Percentiles rank a stretch among this genome's conserved stretches.
Conservation (phyloP, 2,888 invertebrate genomes). For the Heliconius ethilla region DNA sequence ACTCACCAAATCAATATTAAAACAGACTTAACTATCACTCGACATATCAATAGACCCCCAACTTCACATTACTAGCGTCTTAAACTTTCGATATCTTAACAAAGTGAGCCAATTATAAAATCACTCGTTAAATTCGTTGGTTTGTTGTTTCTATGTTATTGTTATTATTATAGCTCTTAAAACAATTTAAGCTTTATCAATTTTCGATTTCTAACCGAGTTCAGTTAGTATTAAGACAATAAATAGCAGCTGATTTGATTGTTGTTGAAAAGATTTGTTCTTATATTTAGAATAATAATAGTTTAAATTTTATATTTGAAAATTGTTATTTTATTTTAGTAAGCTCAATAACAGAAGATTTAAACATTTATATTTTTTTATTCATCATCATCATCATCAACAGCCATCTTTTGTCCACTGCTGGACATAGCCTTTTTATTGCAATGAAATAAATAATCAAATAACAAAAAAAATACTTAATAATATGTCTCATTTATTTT, state of each 20-base stretch:
- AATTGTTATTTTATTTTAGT: too few species aligned
- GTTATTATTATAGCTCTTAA: constrained; percentile 19
- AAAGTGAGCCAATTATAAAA: constrained; percentile 26
- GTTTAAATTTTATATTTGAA: background rate
- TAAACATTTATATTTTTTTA: too few species aligned
- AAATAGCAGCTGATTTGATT: constrained; percentile 21
- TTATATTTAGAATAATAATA: constrained; percentile 22
- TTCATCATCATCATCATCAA: too few species aligned
- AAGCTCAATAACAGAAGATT: too few species aligned
- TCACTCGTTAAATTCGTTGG: constrained; percentile 12
- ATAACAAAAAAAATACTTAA: too few species aligned
- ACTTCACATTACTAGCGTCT: background rate
- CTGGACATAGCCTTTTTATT: too few species aligned
- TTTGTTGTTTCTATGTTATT: constrained; percentile 16
- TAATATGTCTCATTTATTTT: too few species aligned
- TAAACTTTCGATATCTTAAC: constrained; percentile 13
- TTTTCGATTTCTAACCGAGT: constrained; percentile 14
- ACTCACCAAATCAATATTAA: too few species aligned
- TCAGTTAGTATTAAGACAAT: constrained; percentile 22
- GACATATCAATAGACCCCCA: background rate
- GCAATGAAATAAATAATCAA: too few species aligned
- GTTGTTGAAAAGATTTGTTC: constrained; percentile 12
- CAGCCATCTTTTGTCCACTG: too few species aligned
- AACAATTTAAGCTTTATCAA: constrained; percentile 25
- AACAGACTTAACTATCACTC: too few species aligned